phyloP scores from a whole-genome alignment of 2,113 vertebrate genomes.

The Spermophilus dauricus region DNA sequence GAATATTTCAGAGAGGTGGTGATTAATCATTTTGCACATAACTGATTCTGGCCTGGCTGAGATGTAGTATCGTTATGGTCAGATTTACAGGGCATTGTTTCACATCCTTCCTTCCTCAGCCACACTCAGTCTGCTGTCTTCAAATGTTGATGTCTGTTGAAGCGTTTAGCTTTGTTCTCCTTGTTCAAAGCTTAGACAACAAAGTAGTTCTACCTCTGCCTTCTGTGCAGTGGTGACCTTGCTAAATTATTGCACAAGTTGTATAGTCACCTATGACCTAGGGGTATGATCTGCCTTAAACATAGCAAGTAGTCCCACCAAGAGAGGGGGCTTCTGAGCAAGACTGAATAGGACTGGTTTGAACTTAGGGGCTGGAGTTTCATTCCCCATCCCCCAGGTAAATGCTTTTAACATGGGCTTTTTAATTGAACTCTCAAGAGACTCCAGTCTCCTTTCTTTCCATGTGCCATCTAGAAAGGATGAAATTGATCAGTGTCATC shows the following conservation, averaged over 20 bases:
- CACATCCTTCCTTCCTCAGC: not conserved
- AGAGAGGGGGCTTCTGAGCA: not conserved
- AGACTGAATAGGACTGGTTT: not conserved
- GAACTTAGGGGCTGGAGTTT: not conserved
- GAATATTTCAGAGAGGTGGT: conserved; percentile 82
- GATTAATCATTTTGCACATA: conserved; percentile 85
- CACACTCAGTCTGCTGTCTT: not conserved
- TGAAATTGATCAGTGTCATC: not conserved
- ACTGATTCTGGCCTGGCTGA: conserved; percentile 81
- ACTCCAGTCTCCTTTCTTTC: conserved; percentile 37
- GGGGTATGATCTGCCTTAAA: not conserved
- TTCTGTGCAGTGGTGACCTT: not conserved
- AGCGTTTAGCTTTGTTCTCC: conserved; percentile 36
- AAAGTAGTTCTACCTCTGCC: conserved; percentile 51
- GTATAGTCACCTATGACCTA: not conserved
- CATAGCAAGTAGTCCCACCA: not conserved
- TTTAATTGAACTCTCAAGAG: not conserved
- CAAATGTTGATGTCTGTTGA: not conserved
- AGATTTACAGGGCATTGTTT: conserved; percentile 75
- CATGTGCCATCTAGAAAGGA: not conserved
- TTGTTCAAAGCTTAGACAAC: not conserved
- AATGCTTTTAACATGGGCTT: not conserved
- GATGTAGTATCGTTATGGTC: conserved; percentile 70
- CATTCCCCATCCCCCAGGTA: not conserved
- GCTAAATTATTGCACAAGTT: not conserved